A percentile compares a stretch with the other conserved stretches of the same genome.
phyloP scores from a whole-genome alignment of 2,113 vertebrate genomes.

The Python bivittatus region DNA sequence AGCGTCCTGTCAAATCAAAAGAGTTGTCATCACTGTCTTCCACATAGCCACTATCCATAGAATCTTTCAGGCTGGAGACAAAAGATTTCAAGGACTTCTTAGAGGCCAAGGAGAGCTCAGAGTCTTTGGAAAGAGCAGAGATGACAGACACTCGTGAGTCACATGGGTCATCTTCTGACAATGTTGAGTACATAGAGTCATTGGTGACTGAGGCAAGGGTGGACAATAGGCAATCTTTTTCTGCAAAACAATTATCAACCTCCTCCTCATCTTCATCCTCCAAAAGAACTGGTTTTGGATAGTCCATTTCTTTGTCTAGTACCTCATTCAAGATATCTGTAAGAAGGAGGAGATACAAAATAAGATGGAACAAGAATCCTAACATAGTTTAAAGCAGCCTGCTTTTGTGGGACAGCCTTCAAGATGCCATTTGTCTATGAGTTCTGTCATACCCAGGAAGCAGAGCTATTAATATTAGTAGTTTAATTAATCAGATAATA shows the following conservation, averaged over 20 bases:
- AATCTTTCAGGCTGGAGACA: slow-evolving; percentile 83
- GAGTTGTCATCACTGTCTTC: slow-evolving; percentile 86
- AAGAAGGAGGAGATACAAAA: neutral
- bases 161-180: slow-evolving; percentile 70
- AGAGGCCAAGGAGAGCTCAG: slow-evolving; percentile 79
- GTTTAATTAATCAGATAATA: neutral
- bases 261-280: slow-evolving; percentile 73
- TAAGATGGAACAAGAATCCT: accelerated
- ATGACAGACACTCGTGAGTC: slow-evolving; percentile 59
- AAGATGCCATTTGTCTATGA: neutral
- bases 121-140: slow-evolving; percentile 81
- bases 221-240: slow-evolving; percentile 74
- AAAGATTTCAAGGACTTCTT: slow-evolving; percentile 80
- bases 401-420: neutral
- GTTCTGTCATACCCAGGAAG: too few species aligned
- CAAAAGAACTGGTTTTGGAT: slow-evolving; percentile 60
- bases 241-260: neutral
- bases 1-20: slow-evolving; percentile 45
- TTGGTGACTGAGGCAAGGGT: slow-evolving; percentile 73
- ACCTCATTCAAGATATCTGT: slow-evolving; percentile 88
- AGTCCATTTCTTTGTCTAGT: slow-evolving; percentile 80
- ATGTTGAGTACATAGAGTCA: slow-evolving; percentile 63
- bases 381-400: neutral
- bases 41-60: slow-evolving; percentile 87
- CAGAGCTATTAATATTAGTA: neutral